Evolutionary conservation across 2,113 vertebrate genomes (phyloP), one percentile per base, ranked within the genome.

Genomic region (Trogon melanurus): DNA sequence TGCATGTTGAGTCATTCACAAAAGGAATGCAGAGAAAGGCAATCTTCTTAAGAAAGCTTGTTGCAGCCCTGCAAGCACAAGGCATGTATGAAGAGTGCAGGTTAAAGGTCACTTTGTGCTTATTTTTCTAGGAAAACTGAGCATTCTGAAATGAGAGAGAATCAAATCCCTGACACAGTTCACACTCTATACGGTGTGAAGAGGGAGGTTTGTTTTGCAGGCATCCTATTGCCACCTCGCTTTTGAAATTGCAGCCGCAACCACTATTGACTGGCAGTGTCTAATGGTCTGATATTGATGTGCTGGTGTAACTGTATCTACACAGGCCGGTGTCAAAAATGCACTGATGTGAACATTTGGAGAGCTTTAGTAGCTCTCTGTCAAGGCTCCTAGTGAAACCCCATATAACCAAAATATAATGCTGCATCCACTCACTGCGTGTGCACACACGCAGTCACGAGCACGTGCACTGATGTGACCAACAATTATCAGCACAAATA

Each of bases 391-490:
- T 4, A 48, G 58, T 27, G 44, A 91, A 93, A 38, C 30, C 14
- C 50, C 45, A 0, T 1, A 17, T 3, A 54, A 54, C 27, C 45
- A 51, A 66, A 85, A 34, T 5, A 3, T 2, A 44, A 23, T 18
- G 5, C 32, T 16, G 30, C 21, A 15, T 23, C 58, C 58, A 27
- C 38, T 48, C 64, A 1, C 51, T 21, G 41, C 10, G 2, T 19
- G n/a, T 7, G 17, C 32, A 25, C 25, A 4, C 45, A 5, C 29
- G 6, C 62, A 30, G 8, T 3, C 14, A 2, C 60, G 8, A 69
- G 54, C 29, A 1, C 0, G 4, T 1, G 38, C n/a, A 3, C 23
- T 4, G 15, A 4, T n/a, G 4, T 1, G 8, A 34, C 23, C 2
- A 5, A 53, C 50, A 23, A 41, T 16, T 70, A 41, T 0, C 13